A percentile compares a stretch with the other conserved stretches of the same genome.
Evolutionary conservation across 2,888 invertebrate genomes (phyloP).

Genomic region (Hedychridium roseum): DNA sequence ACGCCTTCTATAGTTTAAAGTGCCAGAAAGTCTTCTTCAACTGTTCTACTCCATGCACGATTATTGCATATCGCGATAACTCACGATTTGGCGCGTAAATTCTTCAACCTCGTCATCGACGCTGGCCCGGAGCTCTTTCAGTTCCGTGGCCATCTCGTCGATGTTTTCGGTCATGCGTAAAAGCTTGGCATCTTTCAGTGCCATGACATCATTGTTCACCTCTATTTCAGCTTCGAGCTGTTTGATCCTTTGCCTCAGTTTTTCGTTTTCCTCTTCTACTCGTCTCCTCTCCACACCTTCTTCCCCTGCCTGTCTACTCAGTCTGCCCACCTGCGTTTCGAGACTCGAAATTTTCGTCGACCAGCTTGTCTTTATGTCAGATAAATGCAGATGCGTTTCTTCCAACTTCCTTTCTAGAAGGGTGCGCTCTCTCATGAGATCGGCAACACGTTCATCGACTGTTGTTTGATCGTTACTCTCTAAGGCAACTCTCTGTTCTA

Average conservation of each 20-base stretch:
- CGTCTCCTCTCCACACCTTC: conserved; percentile 82
- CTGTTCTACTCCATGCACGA: conserved; percentile 43
- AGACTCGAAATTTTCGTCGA: conserved; percentile 87
- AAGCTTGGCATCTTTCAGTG: conserved; percentile 77
- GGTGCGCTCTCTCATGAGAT: conserved; percentile 70
- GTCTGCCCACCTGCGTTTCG: conserved; percentile 87
- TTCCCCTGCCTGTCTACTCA: conserved; percentile 85
- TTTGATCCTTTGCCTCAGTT: conserved; percentile 71
- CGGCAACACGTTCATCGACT: conserved; percentile 68
- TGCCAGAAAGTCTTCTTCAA: conserved; percentile 21
- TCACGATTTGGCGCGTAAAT: conserved; percentile 63
- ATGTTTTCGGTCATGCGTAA: conserved; percentile 77
- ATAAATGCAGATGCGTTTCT: conserved; percentile 85
- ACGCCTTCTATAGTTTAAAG: conserved; percentile 19
- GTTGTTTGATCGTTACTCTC: conserved; percentile 63
- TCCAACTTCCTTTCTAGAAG: conserved; percentile 80
- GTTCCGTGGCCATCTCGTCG: conserved; percentile 75
- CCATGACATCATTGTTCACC: conserved; percentile 72
- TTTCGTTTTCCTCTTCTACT: conserved; percentile 75
- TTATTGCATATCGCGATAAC: conserved; percentile 58
- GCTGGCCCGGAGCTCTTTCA: conserved; percentile 64
- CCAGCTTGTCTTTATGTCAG: conserved; percentile 92
- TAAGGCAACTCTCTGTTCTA: conserved; percentile 57
- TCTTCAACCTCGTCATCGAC: conserved; percentile 62
- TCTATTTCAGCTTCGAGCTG: conserved; percentile 73